Conservation (phyloP, 2,113 vertebrate genomes). For the Tragulus kanchil region DNA sequence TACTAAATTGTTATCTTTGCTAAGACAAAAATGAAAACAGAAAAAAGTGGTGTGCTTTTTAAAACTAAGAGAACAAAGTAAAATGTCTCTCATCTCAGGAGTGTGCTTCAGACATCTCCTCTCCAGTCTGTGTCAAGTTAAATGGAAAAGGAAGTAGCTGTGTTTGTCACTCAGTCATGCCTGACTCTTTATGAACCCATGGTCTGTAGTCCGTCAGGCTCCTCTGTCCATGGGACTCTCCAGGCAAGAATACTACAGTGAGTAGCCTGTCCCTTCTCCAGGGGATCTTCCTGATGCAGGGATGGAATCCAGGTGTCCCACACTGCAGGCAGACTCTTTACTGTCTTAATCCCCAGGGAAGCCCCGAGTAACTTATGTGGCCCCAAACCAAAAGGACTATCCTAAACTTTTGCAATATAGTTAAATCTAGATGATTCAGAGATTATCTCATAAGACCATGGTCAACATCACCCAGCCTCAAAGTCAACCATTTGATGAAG, state of each 20-base stretch:
- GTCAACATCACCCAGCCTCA: no score
- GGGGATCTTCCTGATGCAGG: not conserved
- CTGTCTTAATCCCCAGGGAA: not conserved
- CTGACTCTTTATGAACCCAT: not conserved
- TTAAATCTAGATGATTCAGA: not conserved
- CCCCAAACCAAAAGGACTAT: not conserved
- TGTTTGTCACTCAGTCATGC: not conserved
- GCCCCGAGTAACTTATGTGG: no score
- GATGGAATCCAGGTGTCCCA: not conserved
- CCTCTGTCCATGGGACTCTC: not conserved
- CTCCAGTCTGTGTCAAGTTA: not conserved
- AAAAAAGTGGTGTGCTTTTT: not conserved
- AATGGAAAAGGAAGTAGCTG: not conserved
- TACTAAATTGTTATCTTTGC: not conserved
- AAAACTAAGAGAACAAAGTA: not conserved
- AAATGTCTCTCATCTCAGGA: not conserved
- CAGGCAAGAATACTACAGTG: not conserved
- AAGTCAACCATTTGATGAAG: not conserved
- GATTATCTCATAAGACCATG: no score
- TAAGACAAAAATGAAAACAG: not conserved
- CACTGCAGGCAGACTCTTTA: not conserved
- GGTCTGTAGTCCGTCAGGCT: not conserved
- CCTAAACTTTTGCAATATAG: not conserved
- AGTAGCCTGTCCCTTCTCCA: not conserved
- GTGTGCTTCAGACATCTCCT: rapidly evolving